Base-by-base conservation (phyloP, 2,888 invertebrate species). In the Ophioninae sp. region DNA sequence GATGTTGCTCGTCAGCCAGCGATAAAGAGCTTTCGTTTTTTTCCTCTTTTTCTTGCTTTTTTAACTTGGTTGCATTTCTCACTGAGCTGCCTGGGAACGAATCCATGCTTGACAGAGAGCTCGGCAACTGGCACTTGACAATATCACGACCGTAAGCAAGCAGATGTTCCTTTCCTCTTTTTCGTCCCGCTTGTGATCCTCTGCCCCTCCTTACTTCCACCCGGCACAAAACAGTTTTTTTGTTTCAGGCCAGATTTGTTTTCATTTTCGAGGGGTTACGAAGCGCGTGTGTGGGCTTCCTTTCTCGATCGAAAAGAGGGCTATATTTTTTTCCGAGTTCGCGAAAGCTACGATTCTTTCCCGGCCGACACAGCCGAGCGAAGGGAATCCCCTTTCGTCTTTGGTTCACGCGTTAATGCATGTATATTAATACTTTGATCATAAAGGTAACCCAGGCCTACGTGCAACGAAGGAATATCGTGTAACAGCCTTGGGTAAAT, bases 191-290 rank as follows among this genome's bases (percentile, higher is more conserved):
- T 41, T 39, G 6, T 39, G n/a, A n/a, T n/a, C n/a, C n/a, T n/a
- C n/a, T 30, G 10, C 20, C 39, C n/a, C 63, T 44, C 51, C 22
- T 22, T 22, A 22, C 30, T 37, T 51, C 23, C 59, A 51, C 51
- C 64, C 63, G 13, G 65, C 59, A 87, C 87, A 86, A 87, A 87
- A 86, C 85, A 87, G 88, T 90, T 89, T 89, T 65, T 90, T 90
- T 90, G 89, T 89, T 90, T 90, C 89, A 89, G 87, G 56, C 84
- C 87, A 89, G 90, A 90, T 90, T 90, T 89, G 89, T 90, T 90
- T 90, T 90, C 89, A 87, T 87, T 86, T 86, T 87, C 87, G 86
- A 86, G 85, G 85, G 79, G 71, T 75, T 81, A 78, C 79, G 72
- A 65, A n/a, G n/a, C n/a, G 69, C 22, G 41, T 63, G 71, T 79